Evolutionary conservation across 2,888 invertebrate species (phyloP), one percentile per base, ranked within the genome.

Genomic region (Troides helena): DNA sequence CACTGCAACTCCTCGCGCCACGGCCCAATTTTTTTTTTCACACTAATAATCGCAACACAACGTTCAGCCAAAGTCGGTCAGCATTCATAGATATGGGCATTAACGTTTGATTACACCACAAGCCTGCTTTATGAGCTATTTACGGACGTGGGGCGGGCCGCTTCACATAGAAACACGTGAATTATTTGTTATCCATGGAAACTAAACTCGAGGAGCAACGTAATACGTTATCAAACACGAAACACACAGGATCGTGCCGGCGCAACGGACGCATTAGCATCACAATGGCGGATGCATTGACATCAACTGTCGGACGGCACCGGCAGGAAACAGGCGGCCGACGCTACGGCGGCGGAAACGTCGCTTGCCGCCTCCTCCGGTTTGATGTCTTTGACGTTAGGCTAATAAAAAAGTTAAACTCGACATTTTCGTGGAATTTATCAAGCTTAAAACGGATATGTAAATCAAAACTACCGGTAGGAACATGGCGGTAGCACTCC

Each of bases 201-300:
- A 50, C 18, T 14, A 18, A 17, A 50, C 18, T 50, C 50, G 12
- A 50, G 4, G 18, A 12, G 50, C 14, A 50, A 50, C 50, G 1
- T 50, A 50, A 50, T 57, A 57, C 6, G 18, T 57, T 57, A 21
- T 57, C 57, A 12, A 57, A 21, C 6, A 57, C n/a, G 18, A 63
- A 50, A 53, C 63, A 56, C 66, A 39, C n/a, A 39, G 63, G 80
- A 76, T 76, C 64, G 57, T 53, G 62, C 58, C 62, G 82, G 81
- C 82, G 79, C 81, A 87, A 85, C 80, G 80, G 81, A 78, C 81
- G 75, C 76, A 85, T 86, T 87, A 84, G 79, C 85, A 86, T 84
- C 78, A 86, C 81, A 81, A 82, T 79, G 69, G 74, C 70, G 72
- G 74, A 62, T 65, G 46, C 65, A 67, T 68, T 67, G 65, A 57